Conservation (phyloP, 2,888 invertebrate genomes). For the Chirona hameri region DNA sequence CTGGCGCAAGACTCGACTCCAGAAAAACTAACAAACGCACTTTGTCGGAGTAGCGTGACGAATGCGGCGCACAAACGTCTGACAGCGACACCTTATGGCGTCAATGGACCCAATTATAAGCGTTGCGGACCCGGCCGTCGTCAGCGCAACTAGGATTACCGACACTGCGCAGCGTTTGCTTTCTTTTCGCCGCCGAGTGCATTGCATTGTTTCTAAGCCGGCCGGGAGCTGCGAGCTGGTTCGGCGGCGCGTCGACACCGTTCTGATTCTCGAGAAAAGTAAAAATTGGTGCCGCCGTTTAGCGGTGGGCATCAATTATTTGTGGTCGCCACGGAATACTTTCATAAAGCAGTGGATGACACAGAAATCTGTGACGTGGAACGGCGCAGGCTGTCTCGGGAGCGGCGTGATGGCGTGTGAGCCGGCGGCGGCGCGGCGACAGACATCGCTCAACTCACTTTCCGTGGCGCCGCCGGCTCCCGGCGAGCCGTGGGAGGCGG, state of each 20-base stretch:
- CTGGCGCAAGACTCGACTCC: not conserved
- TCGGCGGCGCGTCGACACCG: not conserved
- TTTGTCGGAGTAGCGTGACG: not conserved
- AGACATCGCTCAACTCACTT: conserved; percentile 2
- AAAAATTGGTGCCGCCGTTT: conserved; percentile 24
- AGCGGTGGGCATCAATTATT: conserved; percentile 24
- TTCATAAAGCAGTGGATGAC: conserved; percentile 28
- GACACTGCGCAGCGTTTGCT: not conserved
- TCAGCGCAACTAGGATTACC: not conserved
- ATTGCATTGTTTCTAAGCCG: not conserved
- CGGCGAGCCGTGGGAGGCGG: not conserved
- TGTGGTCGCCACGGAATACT: conserved; percentile 26
- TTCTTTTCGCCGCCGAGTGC: conserved; percentile 3
- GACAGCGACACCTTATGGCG: conserved; percentile 25
- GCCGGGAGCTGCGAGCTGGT: not conserved
- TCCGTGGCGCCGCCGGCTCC: not conserved
- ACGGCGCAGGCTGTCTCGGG: not conserved
- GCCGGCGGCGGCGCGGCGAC: not conserved
- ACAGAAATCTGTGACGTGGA: conserved; percentile 13
- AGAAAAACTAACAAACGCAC: not conserved
- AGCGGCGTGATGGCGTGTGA: conserved; percentile 1
- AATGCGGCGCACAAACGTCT: not conserved
- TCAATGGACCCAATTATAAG: conserved; percentile 4
- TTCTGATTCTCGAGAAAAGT: conserved; percentile 28
- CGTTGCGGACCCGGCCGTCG: not conserved